Percentiles rank a stretch among this genome's conserved stretches.
phyloP scores from a whole-genome alignment of 2,888 invertebrate species.

The Ectemnius continuus region DNA sequence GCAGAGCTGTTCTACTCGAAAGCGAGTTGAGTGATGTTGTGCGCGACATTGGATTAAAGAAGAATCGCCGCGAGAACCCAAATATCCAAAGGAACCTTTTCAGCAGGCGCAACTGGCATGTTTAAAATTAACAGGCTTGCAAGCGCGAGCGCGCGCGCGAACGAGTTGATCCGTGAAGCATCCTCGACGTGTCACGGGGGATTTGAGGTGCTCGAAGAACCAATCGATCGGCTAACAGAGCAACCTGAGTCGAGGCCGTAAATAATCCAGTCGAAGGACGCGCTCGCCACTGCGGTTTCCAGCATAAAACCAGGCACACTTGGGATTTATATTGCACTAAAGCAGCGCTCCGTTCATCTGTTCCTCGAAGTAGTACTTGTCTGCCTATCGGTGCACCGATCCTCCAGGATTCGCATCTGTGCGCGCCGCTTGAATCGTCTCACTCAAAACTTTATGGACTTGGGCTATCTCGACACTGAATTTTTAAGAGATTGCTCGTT shows the following conservation, averaged over 20 bases:
- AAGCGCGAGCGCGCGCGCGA: background rate
- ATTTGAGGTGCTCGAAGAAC: background rate
- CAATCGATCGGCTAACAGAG: slow-evolving; percentile 8
- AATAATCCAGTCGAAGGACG: slow-evolving; percentile 24
- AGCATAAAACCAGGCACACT: slow-evolving; percentile 16
- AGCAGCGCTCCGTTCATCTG: background rate
- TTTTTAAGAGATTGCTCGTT: no score
- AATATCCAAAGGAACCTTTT: no score
- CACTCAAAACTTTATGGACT: no score
- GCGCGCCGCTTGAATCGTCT: no score
- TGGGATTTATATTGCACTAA: slow-evolving; percentile 32
- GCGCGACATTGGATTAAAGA: no score
- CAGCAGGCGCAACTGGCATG: background rate
- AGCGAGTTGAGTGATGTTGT: no score
- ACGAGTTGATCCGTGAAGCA: background rate
- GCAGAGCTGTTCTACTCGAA: no score
- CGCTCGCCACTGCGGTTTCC: slow-evolving; percentile 12
- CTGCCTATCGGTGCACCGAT: no score
- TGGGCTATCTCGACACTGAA: no score
- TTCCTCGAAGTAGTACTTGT: no score
- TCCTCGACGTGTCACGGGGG: background rate
- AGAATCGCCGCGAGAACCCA: no score
- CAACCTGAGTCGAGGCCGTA: slow-evolving; percentile 18
- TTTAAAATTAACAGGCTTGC: background rate
- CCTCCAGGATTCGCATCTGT: no score